Conservation (phyloP, 2,888 invertebrate species). For the Sphaerophoria rueppellii region DNA sequence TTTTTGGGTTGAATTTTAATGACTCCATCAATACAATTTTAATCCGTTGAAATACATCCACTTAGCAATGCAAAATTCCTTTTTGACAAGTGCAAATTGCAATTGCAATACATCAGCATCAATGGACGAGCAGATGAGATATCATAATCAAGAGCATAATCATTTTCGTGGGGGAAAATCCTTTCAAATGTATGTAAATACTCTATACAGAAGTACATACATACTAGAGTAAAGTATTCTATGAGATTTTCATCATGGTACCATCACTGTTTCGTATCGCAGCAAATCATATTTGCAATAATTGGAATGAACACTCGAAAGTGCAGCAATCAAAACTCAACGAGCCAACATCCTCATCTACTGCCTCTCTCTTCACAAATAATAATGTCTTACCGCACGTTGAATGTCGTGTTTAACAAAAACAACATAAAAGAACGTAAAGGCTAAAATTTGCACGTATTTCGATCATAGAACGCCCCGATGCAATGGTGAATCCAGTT, state of each 20-base stretch:
- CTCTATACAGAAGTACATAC: no score
- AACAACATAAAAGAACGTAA: conserved; percentile 56
- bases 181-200: no score
- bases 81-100: conserved; percentile 73
- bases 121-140: conserved; percentile 69
- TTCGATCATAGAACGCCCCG: conserved; percentile 70
- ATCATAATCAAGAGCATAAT: conserved; percentile 68
- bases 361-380: conserved; percentile 8
- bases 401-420: conserved; percentile 42
- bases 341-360: conserved; percentile 62
- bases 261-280: conserved; percentile 67
- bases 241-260: conserved; percentile 39
- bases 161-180: conserved; percentile 37
- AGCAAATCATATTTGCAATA: conserved; percentile 73
- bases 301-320: conserved; percentile 69
- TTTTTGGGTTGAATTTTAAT: conserved; percentile 65
- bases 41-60: conserved; percentile 68
- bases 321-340: conserved; percentile 73
- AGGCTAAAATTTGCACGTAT: conserved; percentile 63
- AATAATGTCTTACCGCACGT: neutral
- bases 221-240: conserved; percentile 36
- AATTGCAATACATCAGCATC: conserved; percentile 68
- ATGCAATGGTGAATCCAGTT: conserved; percentile 62
- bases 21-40: conserved; percentile 70
- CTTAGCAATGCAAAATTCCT: conserved; percentile 68